Conservation (phyloP, 2,797 vertebrate genomes). For the Rhynchotus rufescens region DNA sequence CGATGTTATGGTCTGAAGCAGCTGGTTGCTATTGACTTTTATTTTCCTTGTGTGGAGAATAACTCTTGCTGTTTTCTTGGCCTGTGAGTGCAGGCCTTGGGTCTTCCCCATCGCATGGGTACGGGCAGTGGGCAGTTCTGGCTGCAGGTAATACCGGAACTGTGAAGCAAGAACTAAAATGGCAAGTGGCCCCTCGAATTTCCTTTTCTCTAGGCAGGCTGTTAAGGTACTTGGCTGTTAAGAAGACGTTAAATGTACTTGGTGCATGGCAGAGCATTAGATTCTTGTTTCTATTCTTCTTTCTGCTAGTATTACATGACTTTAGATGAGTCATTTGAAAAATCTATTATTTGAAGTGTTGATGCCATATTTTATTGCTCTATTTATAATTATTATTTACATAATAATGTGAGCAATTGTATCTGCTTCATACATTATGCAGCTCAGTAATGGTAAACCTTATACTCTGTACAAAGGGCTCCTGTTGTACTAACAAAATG, state of each 20-base stretch:
- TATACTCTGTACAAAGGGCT: not conserved
- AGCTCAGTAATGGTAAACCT: not conserved
- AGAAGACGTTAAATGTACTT: not conserved
- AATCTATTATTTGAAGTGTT: not conserved
- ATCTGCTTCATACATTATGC: not conserved
- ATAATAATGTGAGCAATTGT: not conserved
- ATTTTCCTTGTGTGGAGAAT: not conserved
- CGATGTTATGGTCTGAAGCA: accelerated
- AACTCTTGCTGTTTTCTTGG: not conserved
- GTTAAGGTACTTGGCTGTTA: not conserved
- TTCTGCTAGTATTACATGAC: not conserved
- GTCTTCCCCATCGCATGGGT: not conserved
- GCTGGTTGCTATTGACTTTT: not conserved
- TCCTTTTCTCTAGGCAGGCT: not conserved
- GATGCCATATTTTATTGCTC: not conserved
- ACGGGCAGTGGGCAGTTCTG: too few relatives aligned
- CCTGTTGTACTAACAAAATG: not conserved
- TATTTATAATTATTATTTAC: not conserved
- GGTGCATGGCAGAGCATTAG: not conserved
- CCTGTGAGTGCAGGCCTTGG: not conserved
- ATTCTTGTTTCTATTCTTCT: not conserved
- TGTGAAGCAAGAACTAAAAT: not conserved
- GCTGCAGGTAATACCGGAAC: not conserved
- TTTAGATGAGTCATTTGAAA: not conserved
- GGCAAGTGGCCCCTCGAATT: accelerated